Evolutionary conservation across 2,888 invertebrate genomes (phyloP).

Genomic region (Dinocampus coccinellae): DNA sequence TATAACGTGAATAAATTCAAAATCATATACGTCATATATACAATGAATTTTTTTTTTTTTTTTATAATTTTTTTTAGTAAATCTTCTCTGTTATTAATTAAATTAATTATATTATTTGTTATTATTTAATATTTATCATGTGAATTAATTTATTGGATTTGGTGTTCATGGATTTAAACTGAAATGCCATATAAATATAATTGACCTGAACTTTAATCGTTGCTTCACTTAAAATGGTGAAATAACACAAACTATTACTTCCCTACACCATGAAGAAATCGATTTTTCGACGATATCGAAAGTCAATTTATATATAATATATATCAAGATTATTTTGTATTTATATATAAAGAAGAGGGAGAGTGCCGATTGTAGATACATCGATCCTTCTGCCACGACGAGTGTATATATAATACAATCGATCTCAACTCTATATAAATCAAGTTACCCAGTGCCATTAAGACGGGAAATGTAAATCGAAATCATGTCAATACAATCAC

Average conservation of each 20-base stretch:
- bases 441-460: conserved; percentile 45
- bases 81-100: background rate
- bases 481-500: conserved; percentile 37
- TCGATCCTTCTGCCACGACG: conserved; percentile 19
- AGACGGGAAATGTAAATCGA: conserved; percentile 47
- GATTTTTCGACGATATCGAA: conserved; percentile 7
- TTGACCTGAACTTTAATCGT: conserved; percentile 37
- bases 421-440: conserved; percentile 40
- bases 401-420: conserved; percentile 23
- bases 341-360: conserved; percentile 3
- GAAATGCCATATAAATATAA: conserved; percentile 35
- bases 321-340: no score
- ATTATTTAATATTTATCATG: background rate
- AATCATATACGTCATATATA: no score
- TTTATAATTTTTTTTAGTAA: no score
- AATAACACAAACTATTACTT: background rate
- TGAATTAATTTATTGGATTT: background rate
- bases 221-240: conserved; percentile 35
- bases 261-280: background rate
- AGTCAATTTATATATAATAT: background rate
- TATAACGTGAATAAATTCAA: background rate
- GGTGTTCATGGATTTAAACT: background rate
- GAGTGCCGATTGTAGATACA: conserved; percentile 9
- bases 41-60: no score
- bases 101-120: background rate